Percentiles rank a stretch among this genome's conserved stretches.
Evolutionary conservation across 1,140 invertebrate genomes (phyloP).

Genomic region (Pomphorhynchus laevis): DNA sequence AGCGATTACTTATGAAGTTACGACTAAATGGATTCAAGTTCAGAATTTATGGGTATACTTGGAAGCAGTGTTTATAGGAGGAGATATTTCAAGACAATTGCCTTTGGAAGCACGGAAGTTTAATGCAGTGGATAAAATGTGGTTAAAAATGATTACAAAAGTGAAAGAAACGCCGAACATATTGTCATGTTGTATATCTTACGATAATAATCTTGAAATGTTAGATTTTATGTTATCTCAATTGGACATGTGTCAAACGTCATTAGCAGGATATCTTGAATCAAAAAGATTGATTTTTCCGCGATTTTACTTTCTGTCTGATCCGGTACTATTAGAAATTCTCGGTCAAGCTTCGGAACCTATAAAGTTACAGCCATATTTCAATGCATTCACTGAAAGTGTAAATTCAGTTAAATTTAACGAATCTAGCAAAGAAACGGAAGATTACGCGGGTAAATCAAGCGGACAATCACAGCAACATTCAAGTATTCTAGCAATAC

Average conservation of each 20-base stretch:
- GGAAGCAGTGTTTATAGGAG: conserved; percentile 79
- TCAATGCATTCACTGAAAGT: conserved; percentile 15
- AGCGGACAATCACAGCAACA: no score
- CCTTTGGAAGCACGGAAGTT: conserved; percentile 33
- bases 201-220: conserved; percentile 54
- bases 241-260: conserved; percentile 74
- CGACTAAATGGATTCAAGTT: conserved; percentile 67
- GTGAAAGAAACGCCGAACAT: conserved; percentile 69
- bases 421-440: no score
- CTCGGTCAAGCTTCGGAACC: conserved; percentile 71
- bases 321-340: conserved; percentile 68
- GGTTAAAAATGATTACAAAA: conserved; percentile 84
- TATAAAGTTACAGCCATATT: conserved; percentile 57
- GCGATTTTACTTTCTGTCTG: conserved; percentile 79
- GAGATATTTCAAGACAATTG: conserved; percentile 78
- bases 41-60: conserved; percentile 82
- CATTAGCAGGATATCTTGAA: conserved; percentile 65
- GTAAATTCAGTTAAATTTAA: conserved; percentile 16
- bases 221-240: conserved; percentile 71
- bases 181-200: conserved; percentile 63
- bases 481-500: conserved; percentile 6
- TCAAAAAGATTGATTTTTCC: conserved; percentile 79
- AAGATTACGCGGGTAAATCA: no score
- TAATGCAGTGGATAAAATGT: conserved; percentile 80
- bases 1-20: conserved; percentile 69